Base-by-base conservation (phyloP, 2,888 invertebrate species). In the Oxyscelio sp. region DNA sequence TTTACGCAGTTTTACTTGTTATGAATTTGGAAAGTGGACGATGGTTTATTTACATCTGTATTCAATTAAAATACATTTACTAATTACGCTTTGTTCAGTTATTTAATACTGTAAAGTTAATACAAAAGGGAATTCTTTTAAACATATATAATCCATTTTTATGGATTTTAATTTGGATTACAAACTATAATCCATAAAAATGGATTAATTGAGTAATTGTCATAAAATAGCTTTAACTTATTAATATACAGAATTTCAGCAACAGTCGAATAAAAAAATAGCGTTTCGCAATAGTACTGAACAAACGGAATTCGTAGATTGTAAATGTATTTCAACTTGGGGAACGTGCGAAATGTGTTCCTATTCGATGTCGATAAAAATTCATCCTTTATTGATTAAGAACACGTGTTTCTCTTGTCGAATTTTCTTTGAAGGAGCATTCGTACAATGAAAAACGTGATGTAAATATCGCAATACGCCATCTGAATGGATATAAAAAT, bases 1-100 rank as follows among this genome's bases (percentile, higher is more conserved):
- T 80, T 66, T 61, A 59, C 59, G 61, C 22, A 80, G 43, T 80
- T 80, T 80, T 66, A 52, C 73, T 63, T 79, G 79, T 63, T 54
- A 34, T 54, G 24, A 52, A 43, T 68, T 38, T 31, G 68, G 5
- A 27, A 50, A 77, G 38, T 59, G 50, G 59, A 27, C 50, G 22
- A 52, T 52, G 50, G 31, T 45, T 31, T 61, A 65, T 74, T 63
- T 74, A 43, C 43, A 34, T 8, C 34, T 48, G 56, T 31, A 38
- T 21, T 54, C 48, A 17, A 58, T 58, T 65, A 74, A 74, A 74
- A 54, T 31, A 43, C 73, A 43, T 54, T 15, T 31, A 59, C 34
- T 21, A 50, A 65, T 43, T 54, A 63, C 21, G 15, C 27, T 17
- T 40, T 13, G 48, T 54, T 52, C 50, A 63, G 54, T 63, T 74